These are phyloP conservation scores for Eremobia ochroleuca DNA, from an alignment of 2,888 invertebrate species.

Conservation along the genomic window DNA sequence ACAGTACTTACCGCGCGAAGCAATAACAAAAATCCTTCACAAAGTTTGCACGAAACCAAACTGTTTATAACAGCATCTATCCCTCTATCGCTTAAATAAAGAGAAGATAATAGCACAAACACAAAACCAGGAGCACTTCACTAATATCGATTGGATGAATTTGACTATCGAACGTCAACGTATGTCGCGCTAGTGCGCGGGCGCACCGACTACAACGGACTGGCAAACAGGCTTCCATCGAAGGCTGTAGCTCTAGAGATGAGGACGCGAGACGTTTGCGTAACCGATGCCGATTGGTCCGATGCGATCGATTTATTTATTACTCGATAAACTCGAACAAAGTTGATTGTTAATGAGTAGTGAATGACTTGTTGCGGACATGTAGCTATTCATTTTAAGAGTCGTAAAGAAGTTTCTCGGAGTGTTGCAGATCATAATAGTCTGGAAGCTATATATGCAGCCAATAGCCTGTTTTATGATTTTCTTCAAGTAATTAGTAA, in stretches of 20 bases:
- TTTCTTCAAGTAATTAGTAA: neutral
- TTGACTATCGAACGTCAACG: slow-evolving; percentile 58
- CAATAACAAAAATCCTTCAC: slow-evolving; percentile 71
- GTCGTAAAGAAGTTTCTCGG: slow-evolving; percentile 2
- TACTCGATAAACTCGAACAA: slow-evolving; percentile 60
- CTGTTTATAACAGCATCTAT: slow-evolving; percentile 77
- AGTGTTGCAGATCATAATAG: slow-evolving; percentile 1
- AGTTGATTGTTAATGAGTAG: slow-evolving; percentile 41
- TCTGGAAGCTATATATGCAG: slow-evolving; percentile 14
- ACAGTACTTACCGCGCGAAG: slow-evolving; percentile 72
- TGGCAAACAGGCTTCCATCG: slow-evolving; percentile 78
- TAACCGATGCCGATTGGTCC: slow-evolving; percentile 71
- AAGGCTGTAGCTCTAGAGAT: slow-evolving; percentile 79
- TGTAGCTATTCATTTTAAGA: slow-evolving; percentile 31
- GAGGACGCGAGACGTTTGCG: slow-evolving; percentile 73
- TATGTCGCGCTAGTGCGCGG: slow-evolving; percentile 81
- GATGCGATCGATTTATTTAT: slow-evolving; percentile 62
- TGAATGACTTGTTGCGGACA: slow-evolving; percentile 41
- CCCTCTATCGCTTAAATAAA: slow-evolving; percentile 86
- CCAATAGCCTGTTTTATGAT: neutral
- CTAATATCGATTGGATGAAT: slow-evolving; percentile 61
- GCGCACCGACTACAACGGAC: slow-evolving; percentile 82
- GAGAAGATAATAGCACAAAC: slow-evolving; percentile 80
- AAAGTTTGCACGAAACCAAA: slow-evolving; percentile 75
- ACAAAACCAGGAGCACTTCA: slow-evolving; percentile 76